phyloP scores from a whole-genome alignment of 2,888 invertebrate genomes.

The Euphydryas editha region DNA sequence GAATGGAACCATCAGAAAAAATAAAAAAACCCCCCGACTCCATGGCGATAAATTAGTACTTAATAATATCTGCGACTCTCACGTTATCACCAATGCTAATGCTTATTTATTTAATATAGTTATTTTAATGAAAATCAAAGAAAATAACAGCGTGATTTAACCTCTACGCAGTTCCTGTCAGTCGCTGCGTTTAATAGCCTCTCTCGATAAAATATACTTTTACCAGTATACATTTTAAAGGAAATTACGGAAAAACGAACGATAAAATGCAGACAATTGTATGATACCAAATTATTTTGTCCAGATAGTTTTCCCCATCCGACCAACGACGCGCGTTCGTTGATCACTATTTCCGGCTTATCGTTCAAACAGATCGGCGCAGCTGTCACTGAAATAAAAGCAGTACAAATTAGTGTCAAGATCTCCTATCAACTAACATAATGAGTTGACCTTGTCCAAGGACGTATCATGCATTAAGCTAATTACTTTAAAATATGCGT shows the following conservation, averaged over 20 bases:
- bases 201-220: no score
- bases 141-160: no score
- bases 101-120: no score
- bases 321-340: constrained; percentile 84
- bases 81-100: no score
- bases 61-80: no score
- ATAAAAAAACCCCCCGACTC: no score
- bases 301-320: constrained; percentile 90
- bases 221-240: not conserved
- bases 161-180: no score
- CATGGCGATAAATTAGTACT: no score
- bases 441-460: constrained; percentile 31
- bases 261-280: constrained; percentile 13
- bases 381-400: constrained; percentile 86
- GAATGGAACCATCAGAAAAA: no score
- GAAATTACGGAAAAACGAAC: not conserved
- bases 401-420: constrained; percentile 39
- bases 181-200: no score
- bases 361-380: constrained; percentile 90
- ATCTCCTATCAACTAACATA: constrained; percentile 33
- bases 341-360: constrained; percentile 87
- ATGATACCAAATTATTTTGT: constrained; percentile 69
- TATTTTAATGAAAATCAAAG: no score
- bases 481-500: not conserved
- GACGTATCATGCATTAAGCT: constrained; percentile 16